These are phyloP conservation scores for Brenthis daphne DNA, from an alignment of 2,888 invertebrate genomes.

Conservation along the genomic window DNA sequence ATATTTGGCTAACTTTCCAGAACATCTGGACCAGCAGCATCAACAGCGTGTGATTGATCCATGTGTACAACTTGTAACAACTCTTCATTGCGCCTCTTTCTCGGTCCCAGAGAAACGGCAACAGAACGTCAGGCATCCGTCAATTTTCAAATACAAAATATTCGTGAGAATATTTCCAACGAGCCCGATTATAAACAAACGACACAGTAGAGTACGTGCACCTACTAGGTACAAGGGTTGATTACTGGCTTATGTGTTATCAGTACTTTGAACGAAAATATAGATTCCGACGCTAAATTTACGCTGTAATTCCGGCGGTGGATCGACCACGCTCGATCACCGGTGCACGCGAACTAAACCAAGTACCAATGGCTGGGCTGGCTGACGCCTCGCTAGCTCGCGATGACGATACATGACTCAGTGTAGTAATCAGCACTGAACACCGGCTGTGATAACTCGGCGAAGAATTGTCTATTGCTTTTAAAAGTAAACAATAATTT, in stretches of 20 bases:
- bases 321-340: conserved; percentile 62
- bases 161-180: conserved; percentile 14
- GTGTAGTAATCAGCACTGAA: conserved; percentile 43
- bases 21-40: conserved; percentile 77
- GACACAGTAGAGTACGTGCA: conserved; percentile 44
- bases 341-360: conserved; percentile 71
- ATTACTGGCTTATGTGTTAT: conserved; percentile 58
- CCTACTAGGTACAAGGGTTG: conserved; percentile 50
- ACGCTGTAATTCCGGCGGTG: conserved; percentile 44
- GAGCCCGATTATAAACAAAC: conserved; percentile 7
- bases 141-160: conserved; percentile 44
- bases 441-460: conserved; percentile 51
- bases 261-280: conserved; percentile 62
- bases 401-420: conserved; percentile 65
- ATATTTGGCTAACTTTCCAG: conserved; percentile 78
- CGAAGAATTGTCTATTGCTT: conserved; percentile 34
- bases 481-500: background rate
- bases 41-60: conserved; percentile 74
- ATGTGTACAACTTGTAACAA: conserved; percentile 74
- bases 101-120: conserved; percentile 67
- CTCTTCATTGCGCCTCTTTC: conserved; percentile 72
- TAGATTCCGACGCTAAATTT: conserved; percentile 37
- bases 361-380: conserved; percentile 20
- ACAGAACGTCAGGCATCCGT: conserved; percentile 75
- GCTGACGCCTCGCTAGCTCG: conserved; percentile 19